Evolutionary conservation across 1,140 invertebrate species (phyloP).

Genomic region (Drosophila littoralis): DNA sequence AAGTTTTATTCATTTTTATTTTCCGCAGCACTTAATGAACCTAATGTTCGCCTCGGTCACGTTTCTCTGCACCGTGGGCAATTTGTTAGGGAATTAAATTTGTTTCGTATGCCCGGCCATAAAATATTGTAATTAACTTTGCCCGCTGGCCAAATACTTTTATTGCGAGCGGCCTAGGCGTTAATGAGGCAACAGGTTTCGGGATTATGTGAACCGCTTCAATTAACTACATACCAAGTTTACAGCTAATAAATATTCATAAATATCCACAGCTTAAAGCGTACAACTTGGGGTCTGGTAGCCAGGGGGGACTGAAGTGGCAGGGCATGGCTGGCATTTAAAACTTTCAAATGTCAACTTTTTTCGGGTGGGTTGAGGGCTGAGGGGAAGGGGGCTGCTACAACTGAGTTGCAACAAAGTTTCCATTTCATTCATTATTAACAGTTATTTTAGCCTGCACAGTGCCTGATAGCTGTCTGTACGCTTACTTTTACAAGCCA

Average conservation of each 20-base stretch:
- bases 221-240: constrained; percentile 56
- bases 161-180: constrained; percentile 23
- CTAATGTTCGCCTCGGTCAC: constrained; percentile 37
- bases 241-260: constrained; percentile 75
- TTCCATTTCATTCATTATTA: constrained; percentile 65
- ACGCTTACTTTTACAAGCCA: too few species aligned
- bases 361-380: not conserved
- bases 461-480: not conserved
- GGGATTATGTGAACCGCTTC: constrained; percentile 36
- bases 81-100: constrained; percentile 59
- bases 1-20: constrained; percentile 59
- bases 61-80: constrained; percentile 48
- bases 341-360: constrained; percentile 48
- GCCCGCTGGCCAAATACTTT: constrained; percentile 36
- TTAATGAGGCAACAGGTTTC: constrained; percentile 76
- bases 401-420: constrained; percentile 54
- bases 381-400: too few species aligned
- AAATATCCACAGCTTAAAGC: constrained; percentile 54
- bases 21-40: constrained; percentile 38
- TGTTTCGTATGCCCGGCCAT: constrained; percentile 39
- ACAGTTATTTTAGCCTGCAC: constrained; percentile 41
- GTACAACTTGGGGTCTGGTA: constrained; percentile 3
- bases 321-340: constrained; percentile 25
- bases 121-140: constrained; percentile 78
- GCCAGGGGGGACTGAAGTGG: too few species aligned